A percentile compares a stretch with the other conserved stretches of the same genome.
These are phyloP conservation scores for Sminthurinus aureus DNA, from an alignment of 2,888 invertebrate genomes.

Conservation along the genomic window DNA sequence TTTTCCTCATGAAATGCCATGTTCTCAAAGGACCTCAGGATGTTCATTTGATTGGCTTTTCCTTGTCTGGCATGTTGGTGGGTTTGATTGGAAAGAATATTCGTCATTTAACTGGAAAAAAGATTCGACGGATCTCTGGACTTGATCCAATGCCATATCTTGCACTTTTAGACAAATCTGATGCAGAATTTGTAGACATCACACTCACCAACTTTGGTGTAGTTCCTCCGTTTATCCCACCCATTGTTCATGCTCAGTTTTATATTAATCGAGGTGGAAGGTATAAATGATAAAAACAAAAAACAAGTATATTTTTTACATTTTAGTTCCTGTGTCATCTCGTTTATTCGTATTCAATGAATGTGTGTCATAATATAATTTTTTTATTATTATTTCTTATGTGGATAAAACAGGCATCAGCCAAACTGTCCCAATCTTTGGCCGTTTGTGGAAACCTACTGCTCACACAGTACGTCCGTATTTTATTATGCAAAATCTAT, in stretches of 20 bases:
- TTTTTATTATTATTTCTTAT: too few relatives aligned
- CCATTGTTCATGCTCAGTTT: slow-evolving; percentile 37
- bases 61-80: slow-evolving; percentile 24
- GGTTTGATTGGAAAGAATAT: slow-evolving; percentile 30
- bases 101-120: not conserved
- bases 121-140: slow-evolving; percentile 29
- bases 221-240: slow-evolving; percentile 22
- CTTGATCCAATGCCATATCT: slow-evolving; percentile 27
- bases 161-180: slow-evolving; percentile 19
- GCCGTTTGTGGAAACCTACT: slow-evolving; percentile 15
- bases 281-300: too few relatives aligned
- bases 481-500: slow-evolving; percentile 40
- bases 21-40: slow-evolving; percentile 16
- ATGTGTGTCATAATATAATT: too few relatives aligned
- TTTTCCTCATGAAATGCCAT: slow-evolving; percentile 19
- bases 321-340: too few relatives aligned
- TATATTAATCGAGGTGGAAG: slow-evolving; percentile 37
- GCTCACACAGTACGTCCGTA: slow-evolving; percentile 26
- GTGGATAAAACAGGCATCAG: too few relatives aligned
- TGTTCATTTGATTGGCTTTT: slow-evolving; percentile 36
- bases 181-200: slow-evolving; percentile 39
- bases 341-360: too few relatives aligned
- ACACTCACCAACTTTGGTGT: slow-evolving; percentile 31
- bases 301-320: too few relatives aligned
- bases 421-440: slow-evolving; percentile 33